phyloP scores from a whole-genome alignment of 2,888 invertebrate genomes.

The Bhutanitis thaidina region DNA sequence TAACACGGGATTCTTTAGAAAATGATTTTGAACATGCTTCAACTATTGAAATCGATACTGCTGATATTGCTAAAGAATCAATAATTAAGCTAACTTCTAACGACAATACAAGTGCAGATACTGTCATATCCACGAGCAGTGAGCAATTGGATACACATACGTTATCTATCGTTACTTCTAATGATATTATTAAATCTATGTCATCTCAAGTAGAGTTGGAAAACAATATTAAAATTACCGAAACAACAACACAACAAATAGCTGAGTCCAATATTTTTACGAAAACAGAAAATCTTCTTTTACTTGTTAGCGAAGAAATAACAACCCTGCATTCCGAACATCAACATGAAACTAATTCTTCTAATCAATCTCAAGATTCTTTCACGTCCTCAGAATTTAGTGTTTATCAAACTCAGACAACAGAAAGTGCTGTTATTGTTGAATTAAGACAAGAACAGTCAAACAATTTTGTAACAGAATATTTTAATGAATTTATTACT shows the following conservation, averaged over 20 bases:
- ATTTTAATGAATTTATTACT: background rate
- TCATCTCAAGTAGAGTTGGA: slow-evolving; percentile 29
- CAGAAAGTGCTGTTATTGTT: background rate
- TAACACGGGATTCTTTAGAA: background rate
- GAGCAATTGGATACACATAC: slow-evolving; percentile 30
- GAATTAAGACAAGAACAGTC: background rate
- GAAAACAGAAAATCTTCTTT: background rate
- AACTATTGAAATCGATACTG: slow-evolving; percentile 37
- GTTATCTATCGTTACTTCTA: slow-evolving; percentile 28
- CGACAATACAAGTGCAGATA: slow-evolving; percentile 38
- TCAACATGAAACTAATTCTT: background rate
- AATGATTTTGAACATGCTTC: slow-evolving; percentile 39
- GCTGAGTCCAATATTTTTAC: background rate
- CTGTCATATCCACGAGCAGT: slow-evolving; percentile 23
- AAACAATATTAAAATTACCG: background rate
- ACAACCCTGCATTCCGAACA: background rate
- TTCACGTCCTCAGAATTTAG: background rate
- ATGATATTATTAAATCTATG: slow-evolving; percentile 38
- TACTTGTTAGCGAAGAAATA: background rate
- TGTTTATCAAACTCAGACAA: background rate
- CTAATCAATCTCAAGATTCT: background rate
- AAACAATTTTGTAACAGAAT: background rate
- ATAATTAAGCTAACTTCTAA: slow-evolving; percentile 22
- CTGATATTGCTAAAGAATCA: slow-evolving; percentile 32
- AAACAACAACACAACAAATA: background rate